Evolutionary conservation across 2,797 vertebrate species (phyloP), one percentile per base, ranked within the genome.

Genomic region (Hafferia zeledoni): DNA sequence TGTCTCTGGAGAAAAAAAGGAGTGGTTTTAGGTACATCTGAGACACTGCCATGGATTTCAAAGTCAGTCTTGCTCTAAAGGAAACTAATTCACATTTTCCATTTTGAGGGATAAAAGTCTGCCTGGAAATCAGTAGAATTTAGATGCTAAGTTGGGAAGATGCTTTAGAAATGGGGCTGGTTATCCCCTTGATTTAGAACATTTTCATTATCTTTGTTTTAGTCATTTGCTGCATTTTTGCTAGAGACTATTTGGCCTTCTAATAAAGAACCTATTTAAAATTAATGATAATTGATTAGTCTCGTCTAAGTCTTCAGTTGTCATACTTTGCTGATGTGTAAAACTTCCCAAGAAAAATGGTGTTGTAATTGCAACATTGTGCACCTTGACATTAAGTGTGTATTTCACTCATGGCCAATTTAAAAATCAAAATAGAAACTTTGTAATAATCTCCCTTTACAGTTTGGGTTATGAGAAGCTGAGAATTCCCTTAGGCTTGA

Each of bases 401-500:
- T 96, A 85, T 97, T 98, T 98, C 97, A 97, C 95, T 97, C 96
- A 95, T 95, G 95, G 94, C 95, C 96, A 95, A 97, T 97, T 97
- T 97, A 95, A 97, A 98, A 98, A 98, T 97, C 95, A 97, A 97
- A 98, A 97, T 93, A 95, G 97, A 97, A 97, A 97, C 95, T 97
- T 96, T 85, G 92, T 95, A 95, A 97, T 97, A 96, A 97, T 97
- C 91, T 97, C 87, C 87, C 90, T 96, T 96, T 97, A 97, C 97
- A 97, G 97, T 97, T 98, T 97, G 96, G 96, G 95, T 96, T 98
- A 96, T 96, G 97, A 97, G 97, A 98, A 97, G 97, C 97, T 98
- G 97, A 96, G 95, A 97, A 98, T 98, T 98, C 98, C 99, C 98
- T 98, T 98, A 98, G 99, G 99, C 98, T 98, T 98, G 98, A 98